Conservation (phyloP, 2,113 vertebrate genomes). For the Tachysurus vachellii region DNA sequence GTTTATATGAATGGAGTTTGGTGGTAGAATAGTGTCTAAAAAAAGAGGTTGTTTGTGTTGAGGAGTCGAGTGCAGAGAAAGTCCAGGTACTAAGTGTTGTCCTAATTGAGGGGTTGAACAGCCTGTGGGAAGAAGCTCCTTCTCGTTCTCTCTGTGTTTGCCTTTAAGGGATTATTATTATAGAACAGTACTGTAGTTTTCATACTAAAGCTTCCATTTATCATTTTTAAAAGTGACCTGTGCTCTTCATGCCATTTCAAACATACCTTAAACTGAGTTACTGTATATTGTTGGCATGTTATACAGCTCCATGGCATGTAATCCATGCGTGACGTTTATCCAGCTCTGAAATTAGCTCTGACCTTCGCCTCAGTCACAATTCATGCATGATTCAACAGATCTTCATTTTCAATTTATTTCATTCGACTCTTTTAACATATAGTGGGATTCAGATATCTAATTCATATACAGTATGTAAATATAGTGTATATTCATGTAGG, state of each 20-base stretch:
- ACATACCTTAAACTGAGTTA: not conserved
- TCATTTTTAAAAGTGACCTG: not conserved
- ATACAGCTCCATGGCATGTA: not conserved
- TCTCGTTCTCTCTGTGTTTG: too few species aligned
- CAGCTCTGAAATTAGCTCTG: not conserved
- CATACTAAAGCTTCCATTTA: not conserved
- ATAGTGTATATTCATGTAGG: not conserved
- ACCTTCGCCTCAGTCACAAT: not conserved
- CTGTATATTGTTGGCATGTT: not conserved
- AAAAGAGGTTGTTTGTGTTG: too few species aligned
- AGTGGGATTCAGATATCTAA: not conserved
- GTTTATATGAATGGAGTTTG: too few species aligned
- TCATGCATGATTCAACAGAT: not conserved
- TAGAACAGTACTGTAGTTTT: not conserved
- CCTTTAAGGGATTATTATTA: too few species aligned
- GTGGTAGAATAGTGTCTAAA: too few species aligned
- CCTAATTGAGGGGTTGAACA: too few species aligned
- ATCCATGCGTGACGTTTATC: not conserved
- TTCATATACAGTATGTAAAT: slow-evolving; percentile 1
- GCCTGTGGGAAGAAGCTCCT: too few species aligned
- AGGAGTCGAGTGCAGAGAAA: too few species aligned
- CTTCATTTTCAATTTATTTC: not conserved
- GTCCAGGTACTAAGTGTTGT: too few species aligned
- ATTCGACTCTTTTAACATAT: not conserved
- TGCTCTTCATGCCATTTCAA: not conserved